Conservation (phyloP, 2,888 invertebrate species). For the Ophioninae sp. region DNA sequence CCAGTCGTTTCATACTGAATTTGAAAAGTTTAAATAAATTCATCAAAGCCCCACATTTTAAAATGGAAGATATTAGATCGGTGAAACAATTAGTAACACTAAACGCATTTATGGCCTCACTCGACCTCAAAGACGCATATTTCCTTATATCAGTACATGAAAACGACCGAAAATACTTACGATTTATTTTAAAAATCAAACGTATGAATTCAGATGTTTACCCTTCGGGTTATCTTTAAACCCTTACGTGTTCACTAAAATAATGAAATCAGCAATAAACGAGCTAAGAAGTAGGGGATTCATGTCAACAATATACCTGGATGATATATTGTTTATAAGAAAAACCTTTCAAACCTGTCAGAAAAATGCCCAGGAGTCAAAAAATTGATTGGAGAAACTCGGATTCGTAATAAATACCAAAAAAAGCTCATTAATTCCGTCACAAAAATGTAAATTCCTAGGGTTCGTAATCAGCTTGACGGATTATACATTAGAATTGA, state of each 20-base stretch:
- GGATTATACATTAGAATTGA: not conserved
- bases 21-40: constrained; percentile 27
- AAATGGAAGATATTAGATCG: constrained; percentile 23
- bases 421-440: not conserved
- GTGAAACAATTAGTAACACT: constrained; percentile 24
- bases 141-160: constrained; percentile 13
- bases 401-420: not conserved
- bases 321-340: not conserved
- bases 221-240: not conserved
- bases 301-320: not conserved
- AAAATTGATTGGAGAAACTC: not conserved
- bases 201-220: not conserved
- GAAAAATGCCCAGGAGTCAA: not conserved
- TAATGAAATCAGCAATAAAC: not conserved
- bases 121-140: constrained; percentile 24
- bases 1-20: constrained; percentile 26
- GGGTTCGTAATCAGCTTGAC: not conserved
- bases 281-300: not conserved
- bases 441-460: not conserved
- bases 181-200: not conserved
- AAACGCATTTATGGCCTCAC: constrained; percentile 18
- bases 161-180: not conserved
- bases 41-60: constrained; percentile 18
- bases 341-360: not conserved
- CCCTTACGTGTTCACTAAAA: not conserved